phyloP scores from a whole-genome alignment of 2,113 vertebrate species.

The Tetrao urogallus region DNA sequence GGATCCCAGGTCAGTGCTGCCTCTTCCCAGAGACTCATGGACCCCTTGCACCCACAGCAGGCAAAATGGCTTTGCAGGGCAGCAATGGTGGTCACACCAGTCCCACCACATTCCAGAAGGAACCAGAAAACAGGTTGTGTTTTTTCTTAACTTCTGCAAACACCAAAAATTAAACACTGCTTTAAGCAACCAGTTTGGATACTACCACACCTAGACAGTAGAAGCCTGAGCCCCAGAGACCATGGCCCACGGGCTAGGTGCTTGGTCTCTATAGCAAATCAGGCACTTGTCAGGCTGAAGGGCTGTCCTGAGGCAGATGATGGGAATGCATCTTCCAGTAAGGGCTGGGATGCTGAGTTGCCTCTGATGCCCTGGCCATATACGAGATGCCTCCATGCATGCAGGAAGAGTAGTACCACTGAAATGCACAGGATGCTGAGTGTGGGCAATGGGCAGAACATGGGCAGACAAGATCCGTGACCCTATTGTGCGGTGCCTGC shows the following conservation, averaged over 20 bases:
- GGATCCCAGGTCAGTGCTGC: neutral
- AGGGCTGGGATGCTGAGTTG: neutral
- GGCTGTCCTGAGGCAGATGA: neutral
- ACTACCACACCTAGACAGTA: neutral
- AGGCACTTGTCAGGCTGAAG: neutral
- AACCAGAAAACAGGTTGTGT: neutral
- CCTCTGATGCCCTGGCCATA: neutral
- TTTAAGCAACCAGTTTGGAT: neutral
- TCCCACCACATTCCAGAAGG: neutral
- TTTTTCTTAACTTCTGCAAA: neutral
- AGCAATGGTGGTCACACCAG: fast-evolving
- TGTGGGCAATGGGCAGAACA: neutral
- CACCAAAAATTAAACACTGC: neutral
- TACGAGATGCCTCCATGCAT: neutral
- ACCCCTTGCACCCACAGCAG: fast-evolving
- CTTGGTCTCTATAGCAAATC: neutral
- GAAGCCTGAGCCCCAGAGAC: neutral
- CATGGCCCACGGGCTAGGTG: neutral
- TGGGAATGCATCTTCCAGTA: neutral
- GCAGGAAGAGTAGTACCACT: neutral
- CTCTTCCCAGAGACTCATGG: neutral
- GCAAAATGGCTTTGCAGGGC: neutral
- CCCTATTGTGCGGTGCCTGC: neutral
- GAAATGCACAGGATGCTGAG: fast-evolving
- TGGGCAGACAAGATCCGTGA: neutral